A percentile compares a stretch with the other conserved stretches of the same genome.
Evolutionary conservation across 2,888 invertebrate genomes (phyloP).

Genomic region (Cylloceria caligata): DNA sequence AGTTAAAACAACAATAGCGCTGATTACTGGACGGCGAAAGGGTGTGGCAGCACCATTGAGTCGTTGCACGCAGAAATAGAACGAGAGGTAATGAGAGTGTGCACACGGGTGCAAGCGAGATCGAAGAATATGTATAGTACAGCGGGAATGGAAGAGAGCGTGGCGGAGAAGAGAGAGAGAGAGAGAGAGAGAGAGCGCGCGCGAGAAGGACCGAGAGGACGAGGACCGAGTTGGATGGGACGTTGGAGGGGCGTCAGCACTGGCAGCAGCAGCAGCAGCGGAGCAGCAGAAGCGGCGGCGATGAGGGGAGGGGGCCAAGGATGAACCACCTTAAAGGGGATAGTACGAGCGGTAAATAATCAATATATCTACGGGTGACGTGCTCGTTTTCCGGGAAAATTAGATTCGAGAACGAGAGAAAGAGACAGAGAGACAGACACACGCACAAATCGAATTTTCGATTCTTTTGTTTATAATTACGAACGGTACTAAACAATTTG

Average conservation of each 20-base stretch:
- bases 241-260: constrained; percentile 60
- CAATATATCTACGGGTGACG: constrained; percentile 80
- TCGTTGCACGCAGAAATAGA: constrained; percentile 83
- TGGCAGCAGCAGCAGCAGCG: constrained; percentile 42
- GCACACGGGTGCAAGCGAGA: constrained; percentile 47
- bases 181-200: constrained; percentile 50
- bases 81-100: constrained; percentile 68
- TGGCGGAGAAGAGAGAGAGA: no score
- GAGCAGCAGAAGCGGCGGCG: constrained; percentile 47
- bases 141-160: constrained; percentile 50
- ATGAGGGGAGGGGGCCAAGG: constrained; percentile 76
- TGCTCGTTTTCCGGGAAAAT: constrained; percentile 56
- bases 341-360: constrained; percentile 82
- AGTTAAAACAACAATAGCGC: constrained; percentile 83
- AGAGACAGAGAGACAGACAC: constrained; percentile 14
- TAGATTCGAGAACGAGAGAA: constrained; percentile 31
- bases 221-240: constrained; percentile 52
- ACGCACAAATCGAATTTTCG: constrained; percentile 31
- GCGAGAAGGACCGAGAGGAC: constrained; percentile 42
- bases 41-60: constrained; percentile 84
- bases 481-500: neutral
- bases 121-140: constrained; percentile 40
- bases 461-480: constrained; percentile 1
- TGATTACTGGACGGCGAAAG: constrained; percentile 84
- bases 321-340: constrained; percentile 84